phyloP scores from a whole-genome alignment of 2,888 invertebrate genomes.

The Lasioglossum malachurum region DNA sequence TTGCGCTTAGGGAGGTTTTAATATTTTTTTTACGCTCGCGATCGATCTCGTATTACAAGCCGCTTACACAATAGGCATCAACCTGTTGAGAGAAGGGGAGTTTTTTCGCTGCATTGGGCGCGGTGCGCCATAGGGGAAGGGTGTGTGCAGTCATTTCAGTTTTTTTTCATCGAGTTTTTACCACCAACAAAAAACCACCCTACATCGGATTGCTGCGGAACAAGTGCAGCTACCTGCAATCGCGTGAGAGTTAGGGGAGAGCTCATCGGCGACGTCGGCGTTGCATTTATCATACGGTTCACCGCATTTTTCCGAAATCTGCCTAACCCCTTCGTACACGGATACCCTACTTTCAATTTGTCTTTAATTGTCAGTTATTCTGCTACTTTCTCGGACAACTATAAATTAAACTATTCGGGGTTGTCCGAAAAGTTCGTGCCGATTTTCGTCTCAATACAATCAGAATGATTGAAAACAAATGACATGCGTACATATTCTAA shows the following conservation, averaged over 20 bases:
- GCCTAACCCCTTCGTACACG: background rate
- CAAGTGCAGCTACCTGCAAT: constrained; percentile 67
- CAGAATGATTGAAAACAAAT: no score
- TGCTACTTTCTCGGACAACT: background rate
- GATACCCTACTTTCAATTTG: background rate
- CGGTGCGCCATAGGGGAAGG: constrained; percentile 54
- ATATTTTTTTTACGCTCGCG: constrained; percentile 65
- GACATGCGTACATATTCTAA: no score
- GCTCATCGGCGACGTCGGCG: background rate
- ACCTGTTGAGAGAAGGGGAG: constrained; percentile 78
- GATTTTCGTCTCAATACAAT: no score
- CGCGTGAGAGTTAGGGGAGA: background rate
- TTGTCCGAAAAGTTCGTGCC: no score
- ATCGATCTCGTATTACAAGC: constrained; percentile 65
- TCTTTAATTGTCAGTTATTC: background rate
- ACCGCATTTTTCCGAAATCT: background rate
- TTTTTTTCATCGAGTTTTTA: constrained; percentile 63
- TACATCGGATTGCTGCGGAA: constrained; percentile 31
- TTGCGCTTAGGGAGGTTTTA: constrained; percentile 70
- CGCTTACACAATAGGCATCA: constrained; percentile 70
- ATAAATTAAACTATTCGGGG: background rate
- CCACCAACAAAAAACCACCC: constrained; percentile 57
- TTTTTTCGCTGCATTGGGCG: constrained; percentile 72
- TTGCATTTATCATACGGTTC: background rate
- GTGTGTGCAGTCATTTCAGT: constrained; percentile 44